A percentile compares a stretch with the other conserved stretches of the same genome.
Evolutionary conservation across 2,888 invertebrate genomes (phyloP).

Genomic region (Torymus auratus): DNA sequence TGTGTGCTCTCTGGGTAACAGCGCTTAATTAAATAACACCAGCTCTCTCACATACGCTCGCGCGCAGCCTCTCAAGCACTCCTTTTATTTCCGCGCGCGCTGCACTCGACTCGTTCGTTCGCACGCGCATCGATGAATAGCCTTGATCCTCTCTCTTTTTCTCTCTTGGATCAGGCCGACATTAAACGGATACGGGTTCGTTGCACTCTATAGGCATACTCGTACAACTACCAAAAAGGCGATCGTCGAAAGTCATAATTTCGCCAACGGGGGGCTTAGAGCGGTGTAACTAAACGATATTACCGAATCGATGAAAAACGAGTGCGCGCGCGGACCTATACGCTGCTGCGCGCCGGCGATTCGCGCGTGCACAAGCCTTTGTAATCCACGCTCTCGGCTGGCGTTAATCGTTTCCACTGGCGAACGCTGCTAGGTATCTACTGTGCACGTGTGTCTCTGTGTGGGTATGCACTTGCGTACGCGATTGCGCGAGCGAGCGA

Average conservation of each 20-base stretch:
- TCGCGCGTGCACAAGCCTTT: conserved; percentile 14
- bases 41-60: neutral
- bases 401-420: conserved; percentile 29
- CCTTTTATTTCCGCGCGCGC: conserved; percentile 19
- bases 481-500: no score
- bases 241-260: conserved; percentile 22
- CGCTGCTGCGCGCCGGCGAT: neutral
- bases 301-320: conserved; percentile 57
- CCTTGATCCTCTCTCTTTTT: conserved; percentile 7
- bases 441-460: no score
- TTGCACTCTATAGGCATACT: neutral
- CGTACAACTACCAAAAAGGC: no score
- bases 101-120: neutral
- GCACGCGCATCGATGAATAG: conserved; percentile 26
- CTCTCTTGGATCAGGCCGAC: conserved; percentile 7
- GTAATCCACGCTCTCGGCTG: conserved; percentile 31
- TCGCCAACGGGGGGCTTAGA: conserved; percentile 54
- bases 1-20: neutral
- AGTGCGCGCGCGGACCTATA: conserved; percentile 24
- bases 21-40: conserved; percentile 38
- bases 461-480: no score
- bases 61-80: neutral
- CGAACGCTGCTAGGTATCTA: neutral
- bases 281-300: conserved; percentile 56
- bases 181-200: conserved; percentile 27